phyloP scores from a whole-genome alignment of 2,888 invertebrate genomes.

The Phrixothrix hirtus region DNA sequence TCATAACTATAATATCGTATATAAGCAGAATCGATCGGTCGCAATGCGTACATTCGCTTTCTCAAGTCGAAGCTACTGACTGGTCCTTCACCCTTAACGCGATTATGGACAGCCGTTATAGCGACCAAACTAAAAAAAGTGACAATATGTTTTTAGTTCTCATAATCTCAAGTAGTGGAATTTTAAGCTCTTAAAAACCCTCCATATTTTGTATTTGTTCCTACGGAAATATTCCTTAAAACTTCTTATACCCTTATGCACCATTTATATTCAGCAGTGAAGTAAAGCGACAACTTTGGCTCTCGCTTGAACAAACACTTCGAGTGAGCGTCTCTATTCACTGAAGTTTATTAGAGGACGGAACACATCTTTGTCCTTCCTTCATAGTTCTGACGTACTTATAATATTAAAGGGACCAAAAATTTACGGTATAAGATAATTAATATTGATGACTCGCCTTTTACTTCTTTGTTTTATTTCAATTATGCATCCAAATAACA shows the following conservation, averaged over 20 bases:
- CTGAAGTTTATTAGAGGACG: slow-evolving; percentile 19
- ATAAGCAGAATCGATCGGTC: slow-evolving; percentile 21
- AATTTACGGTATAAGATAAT: background rate
- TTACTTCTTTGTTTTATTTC: background rate
- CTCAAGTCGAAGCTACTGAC: slow-evolving; percentile 29
- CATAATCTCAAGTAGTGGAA: too few relatives aligned
- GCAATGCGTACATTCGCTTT: slow-evolving; percentile 28
- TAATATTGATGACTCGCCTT: background rate
- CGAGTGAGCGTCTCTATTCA: slow-evolving; percentile 26
- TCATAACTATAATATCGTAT: background rate
- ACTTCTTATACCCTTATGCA: slow-evolving; percentile 10
- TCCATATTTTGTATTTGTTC: background rate
- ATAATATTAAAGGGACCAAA: background rate
- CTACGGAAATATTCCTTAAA: background rate
- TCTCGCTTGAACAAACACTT: slow-evolving; percentile 25
- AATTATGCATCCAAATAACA: background rate
- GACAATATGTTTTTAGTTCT: background rate
- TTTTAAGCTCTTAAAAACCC: too few relatives aligned
- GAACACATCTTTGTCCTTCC: slow-evolving; percentile 17
- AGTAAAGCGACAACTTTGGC: slow-evolving; percentile 27
- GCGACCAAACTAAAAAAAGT: background rate
- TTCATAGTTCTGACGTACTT: background rate
- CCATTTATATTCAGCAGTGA: slow-evolving; percentile 24
- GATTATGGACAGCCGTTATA: slow-evolving; percentile 15
- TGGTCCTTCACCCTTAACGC: slow-evolving; percentile 25